phyloP scores from a whole-genome alignment of 2,888 invertebrate species.

The Formica aserva region DNA sequence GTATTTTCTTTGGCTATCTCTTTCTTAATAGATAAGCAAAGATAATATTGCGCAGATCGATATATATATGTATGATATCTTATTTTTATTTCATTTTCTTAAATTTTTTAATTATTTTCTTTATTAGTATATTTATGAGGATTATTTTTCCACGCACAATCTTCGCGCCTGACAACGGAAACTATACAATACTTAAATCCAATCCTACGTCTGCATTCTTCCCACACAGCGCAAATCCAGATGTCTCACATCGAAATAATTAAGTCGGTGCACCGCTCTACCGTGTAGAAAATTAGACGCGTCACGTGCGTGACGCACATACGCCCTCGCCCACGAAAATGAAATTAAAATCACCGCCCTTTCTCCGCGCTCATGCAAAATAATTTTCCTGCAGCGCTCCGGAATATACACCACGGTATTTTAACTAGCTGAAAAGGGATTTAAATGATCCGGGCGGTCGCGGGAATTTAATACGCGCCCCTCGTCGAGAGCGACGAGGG shows the following conservation, averaged over 20 bases:
- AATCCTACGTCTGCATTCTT: background rate
- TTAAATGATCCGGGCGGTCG: slow-evolving; percentile 56
- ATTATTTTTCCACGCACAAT: background rate
- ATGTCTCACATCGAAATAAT: slow-evolving; percentile 38
- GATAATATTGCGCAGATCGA: background rate
- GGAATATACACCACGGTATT: slow-evolving; percentile 48
- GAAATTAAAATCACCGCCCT: slow-evolving; percentile 44
- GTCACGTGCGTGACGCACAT: slow-evolving; percentile 11
- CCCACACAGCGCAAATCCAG: background rate
- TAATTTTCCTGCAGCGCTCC: slow-evolving; percentile 36
- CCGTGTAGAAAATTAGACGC: slow-evolving; percentile 45
- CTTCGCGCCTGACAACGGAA: background rate
- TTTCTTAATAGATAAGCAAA: background rate
- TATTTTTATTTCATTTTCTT: background rate
- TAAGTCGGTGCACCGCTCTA: slow-evolving; percentile 12
- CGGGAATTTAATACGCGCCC: slow-evolving; percentile 48
- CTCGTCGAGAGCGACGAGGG: slow-evolving; percentile 21
- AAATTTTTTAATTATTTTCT: background rate
- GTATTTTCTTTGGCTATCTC: background rate
- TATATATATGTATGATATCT: background rate
- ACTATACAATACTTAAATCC: background rate
- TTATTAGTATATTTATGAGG: background rate
- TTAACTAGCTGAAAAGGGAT: slow-evolving; percentile 61
- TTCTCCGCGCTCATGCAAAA: slow-evolving; percentile 20
- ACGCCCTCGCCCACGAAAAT: slow-evolving; percentile 25